These are phyloP conservation scores for Melanerpes formicivorus DNA, from an alignment of 2,113 vertebrate species.

Conservation along the genomic window DNA sequence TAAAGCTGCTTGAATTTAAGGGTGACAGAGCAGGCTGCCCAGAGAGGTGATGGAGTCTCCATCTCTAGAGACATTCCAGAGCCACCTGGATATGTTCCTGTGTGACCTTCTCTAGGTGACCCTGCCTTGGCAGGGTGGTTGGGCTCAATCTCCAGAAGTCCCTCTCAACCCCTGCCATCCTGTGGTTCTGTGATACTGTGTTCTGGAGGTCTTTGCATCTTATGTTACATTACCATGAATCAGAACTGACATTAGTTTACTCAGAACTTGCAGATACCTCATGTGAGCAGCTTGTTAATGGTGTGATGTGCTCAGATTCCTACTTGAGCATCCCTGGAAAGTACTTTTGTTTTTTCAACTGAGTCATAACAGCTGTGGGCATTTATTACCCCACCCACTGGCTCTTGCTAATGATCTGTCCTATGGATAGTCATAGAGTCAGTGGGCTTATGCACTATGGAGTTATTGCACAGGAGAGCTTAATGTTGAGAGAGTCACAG, in stretches of 20 bases:
- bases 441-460: background rate
- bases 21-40: too few species aligned
- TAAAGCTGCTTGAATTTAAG: too few species aligned
- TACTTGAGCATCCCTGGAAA: background rate
- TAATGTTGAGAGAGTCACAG: background rate
- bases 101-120: too few species aligned
- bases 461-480: background rate
- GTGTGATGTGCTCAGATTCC: background rate
- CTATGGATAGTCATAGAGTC: background rate
- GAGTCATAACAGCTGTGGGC: background rate
- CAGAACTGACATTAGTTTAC: background rate
- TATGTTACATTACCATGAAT: fast-evolving
- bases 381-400: background rate
- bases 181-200: background rate
- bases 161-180: too few species aligned
- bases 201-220: background rate
- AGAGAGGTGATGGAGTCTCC: too few species aligned
- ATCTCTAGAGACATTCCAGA: too few species aligned
- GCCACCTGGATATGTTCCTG: too few species aligned
- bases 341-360: background rate
- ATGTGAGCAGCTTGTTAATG: background rate
- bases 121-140: too few species aligned
- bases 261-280: background rate
- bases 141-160: too few species aligned
- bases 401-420: background rate